Base-by-base conservation (phyloP, 1,140 invertebrate species). In the Probaryconus sp. region DNA sequence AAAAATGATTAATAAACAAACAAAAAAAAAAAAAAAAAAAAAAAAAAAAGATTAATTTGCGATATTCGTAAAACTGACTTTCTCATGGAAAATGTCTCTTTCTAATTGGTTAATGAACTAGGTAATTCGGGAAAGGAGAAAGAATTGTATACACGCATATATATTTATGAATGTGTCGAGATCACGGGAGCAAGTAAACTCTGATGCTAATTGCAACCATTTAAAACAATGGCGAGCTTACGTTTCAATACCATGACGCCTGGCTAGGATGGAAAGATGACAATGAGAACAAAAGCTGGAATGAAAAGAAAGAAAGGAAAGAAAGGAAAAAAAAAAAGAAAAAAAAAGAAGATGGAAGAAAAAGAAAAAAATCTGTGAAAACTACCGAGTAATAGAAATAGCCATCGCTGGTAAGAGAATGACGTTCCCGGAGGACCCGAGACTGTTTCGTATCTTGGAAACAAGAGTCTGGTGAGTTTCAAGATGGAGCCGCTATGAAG, bases 391-490 rank as follows among this genome's bases (percentile, higher is more conserved):
- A 68, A 68, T 68, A 50, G 64, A 68, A 68, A 68, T 68, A 47
- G 64, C 64, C 53, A 68, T 68, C 45, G 43, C 51, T 68, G 50
- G 64, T 68, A 68, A 68, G 43, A 68, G 64, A 53, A 68, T 68
- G 51, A 58, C 64, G 33, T 40, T 56, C 64, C 51, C 51, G 43
- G 42, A 68, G 45, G 64, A 68, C 24, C 43, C 18, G 53, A 68
- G 51, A 60, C 53, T 43, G 45, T 60, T 68, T 68, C 53, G 37
- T 51, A 58, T 60, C 64, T 26, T 43, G 30, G 37, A 58, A 50
- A 58, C 45, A 53, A n/a, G 37, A 68, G 53, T 26, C 16, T 35
- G 18, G 51, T 28, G 45, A 26, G 51, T 68, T 53, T 37, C 21
- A 68, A 51, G 53, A 68, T 60, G 53, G 30, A 50, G 10, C 45